Conservation (phyloP, 2,113 vertebrate genomes). For the Axis porcinus region DNA sequence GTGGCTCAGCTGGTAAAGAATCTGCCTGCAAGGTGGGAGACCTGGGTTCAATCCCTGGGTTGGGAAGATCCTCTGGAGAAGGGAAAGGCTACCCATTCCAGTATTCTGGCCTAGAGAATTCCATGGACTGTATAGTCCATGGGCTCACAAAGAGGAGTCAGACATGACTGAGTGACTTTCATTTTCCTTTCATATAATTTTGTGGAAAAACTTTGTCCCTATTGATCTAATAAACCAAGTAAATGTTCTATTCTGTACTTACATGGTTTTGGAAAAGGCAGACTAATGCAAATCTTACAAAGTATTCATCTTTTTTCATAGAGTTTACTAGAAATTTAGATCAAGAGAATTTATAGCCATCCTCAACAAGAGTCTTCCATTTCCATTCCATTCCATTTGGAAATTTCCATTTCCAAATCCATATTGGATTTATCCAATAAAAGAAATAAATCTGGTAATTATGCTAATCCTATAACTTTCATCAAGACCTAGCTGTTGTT, state of each 20-base stretch:
- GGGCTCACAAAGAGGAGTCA: not conserved
- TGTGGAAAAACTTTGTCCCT: not conserved
- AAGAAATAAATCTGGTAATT: not conserved
- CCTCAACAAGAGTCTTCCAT: not conserved
- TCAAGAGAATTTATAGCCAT: not conserved
- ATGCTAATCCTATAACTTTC: not conserved
- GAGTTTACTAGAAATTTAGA: not conserved
- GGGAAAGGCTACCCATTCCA: not conserved
- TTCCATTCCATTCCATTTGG: not conserved
- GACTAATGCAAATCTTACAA: not conserved
- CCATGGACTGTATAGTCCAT: not conserved
- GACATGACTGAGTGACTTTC: not conserved
- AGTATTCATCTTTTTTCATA: not conserved
- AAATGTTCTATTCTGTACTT: not conserved
- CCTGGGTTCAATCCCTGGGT: not conserved
- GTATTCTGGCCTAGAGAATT: not conserved
- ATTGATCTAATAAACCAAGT: not conserved
- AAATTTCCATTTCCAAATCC: not conserved
- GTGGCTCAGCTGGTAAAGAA: not conserved
- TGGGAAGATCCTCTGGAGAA: not conserved
- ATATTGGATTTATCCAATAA: not conserved
- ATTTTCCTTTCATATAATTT: not conserved
- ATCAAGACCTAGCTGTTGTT: not conserved
- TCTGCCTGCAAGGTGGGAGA: accelerated
- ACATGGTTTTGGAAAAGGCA: not conserved